These are phyloP conservation scores for Centropyge bicolor DNA, from an alignment of 2,797 vertebrate species.

Conservation along the genomic window DNA sequence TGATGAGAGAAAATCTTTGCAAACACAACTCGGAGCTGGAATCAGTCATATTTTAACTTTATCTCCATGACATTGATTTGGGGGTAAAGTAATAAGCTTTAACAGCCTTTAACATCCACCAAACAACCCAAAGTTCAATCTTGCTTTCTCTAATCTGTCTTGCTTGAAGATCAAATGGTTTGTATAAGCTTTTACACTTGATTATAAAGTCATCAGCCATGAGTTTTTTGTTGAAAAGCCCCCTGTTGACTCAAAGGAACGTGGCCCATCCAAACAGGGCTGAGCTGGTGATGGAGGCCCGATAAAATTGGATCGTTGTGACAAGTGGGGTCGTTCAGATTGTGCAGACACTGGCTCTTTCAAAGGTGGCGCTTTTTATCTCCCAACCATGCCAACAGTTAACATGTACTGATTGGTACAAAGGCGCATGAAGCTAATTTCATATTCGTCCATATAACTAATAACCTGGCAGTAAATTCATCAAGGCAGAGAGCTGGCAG, in stretches of 20 bases:
- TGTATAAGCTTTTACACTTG: constrained; percentile 30
- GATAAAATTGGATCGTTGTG: constrained; percentile 59
- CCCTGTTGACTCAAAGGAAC: constrained; percentile 39
- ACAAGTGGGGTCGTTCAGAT: constrained; percentile 56
- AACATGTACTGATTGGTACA: constrained; percentile 36
- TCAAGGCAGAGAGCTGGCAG: constrained; percentile 39
- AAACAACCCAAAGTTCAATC: constrained; percentile 25
- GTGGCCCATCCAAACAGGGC: constrained; percentile 20
- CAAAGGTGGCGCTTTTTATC: constrained; percentile 46
- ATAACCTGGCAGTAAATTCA: constrained; percentile 53
- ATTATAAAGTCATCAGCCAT: constrained; percentile 47
- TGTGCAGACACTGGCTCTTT: constrained; percentile 50
- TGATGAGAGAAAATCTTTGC: neutral
- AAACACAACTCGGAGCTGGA: neutral
- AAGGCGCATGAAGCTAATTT: constrained; percentile 42
- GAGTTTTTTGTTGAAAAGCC: constrained; percentile 44
- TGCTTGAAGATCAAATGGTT: constrained; percentile 44
- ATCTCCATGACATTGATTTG: constrained; percentile 12
- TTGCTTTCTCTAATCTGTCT: constrained; percentile 19
- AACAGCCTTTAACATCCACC: constrained; percentile 21
- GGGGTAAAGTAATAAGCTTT: neutral
- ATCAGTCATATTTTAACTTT: neutral
- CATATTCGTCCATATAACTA: constrained; percentile 24
- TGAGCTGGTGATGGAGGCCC: constrained; percentile 37
- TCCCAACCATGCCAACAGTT: constrained; percentile 38